These are phyloP conservation scores for Diorhabda elongata DNA, from an alignment of 1,140 invertebrate species.

Conservation along the genomic window DNA sequence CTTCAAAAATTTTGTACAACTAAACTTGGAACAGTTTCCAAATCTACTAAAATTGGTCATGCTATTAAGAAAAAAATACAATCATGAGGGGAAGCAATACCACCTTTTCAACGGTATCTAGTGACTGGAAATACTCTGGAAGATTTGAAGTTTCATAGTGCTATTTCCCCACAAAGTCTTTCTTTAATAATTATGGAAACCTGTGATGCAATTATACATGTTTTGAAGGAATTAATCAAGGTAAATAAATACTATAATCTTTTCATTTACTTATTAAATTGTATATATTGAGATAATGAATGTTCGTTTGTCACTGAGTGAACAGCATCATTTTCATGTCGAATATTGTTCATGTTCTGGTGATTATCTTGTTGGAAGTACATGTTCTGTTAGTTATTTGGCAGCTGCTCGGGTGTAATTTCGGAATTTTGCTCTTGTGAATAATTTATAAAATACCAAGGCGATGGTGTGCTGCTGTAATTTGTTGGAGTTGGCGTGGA, in stretches of 20 bases:
- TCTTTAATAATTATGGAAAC: too few relatives aligned
- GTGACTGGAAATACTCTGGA: too few relatives aligned
- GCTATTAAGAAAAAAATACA: too few relatives aligned
- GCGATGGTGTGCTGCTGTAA: not conserved
- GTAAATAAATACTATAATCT: conserved; percentile 1
- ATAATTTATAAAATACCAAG: not conserved
- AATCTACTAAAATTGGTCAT: too few relatives aligned
- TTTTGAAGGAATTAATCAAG: not conserved
- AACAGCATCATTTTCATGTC: not conserved
- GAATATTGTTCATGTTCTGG: not conserved
- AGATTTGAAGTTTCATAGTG: too few relatives aligned
- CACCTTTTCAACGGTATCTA: too few relatives aligned
- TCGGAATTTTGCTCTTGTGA: not conserved
- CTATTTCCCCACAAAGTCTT: too few relatives aligned
- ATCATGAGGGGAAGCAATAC: too few relatives aligned
- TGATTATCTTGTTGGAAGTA: not conserved
- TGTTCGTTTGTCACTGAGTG: not conserved
- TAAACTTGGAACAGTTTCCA: too few relatives aligned
- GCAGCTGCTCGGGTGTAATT: not conserved
- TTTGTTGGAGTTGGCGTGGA: not conserved
- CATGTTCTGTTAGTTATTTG: not conserved
- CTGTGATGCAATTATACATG: too few relatives aligned
- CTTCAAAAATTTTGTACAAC: too few relatives aligned
- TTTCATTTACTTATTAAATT: not conserved
- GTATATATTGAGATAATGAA: not conserved